Percentiles rank a stretch among this genome's conserved stretches.
These are phyloP conservation scores for Sceliomorpha sp. DNA, from an alignment of 2,888 invertebrate genomes.

Conservation along the genomic window DNA sequence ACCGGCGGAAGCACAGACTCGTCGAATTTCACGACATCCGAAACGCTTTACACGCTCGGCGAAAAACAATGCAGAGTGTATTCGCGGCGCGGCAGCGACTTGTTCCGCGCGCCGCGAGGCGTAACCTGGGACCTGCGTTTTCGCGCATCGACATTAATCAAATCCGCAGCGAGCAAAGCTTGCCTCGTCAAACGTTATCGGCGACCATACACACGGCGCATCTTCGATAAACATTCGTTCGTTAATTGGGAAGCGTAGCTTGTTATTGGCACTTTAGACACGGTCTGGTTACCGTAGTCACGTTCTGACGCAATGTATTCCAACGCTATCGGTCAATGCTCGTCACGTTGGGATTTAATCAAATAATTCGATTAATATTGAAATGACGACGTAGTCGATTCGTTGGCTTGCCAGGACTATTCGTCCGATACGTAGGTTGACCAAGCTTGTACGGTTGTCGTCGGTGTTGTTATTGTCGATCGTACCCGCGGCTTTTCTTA, in stretches of 20 bases:
- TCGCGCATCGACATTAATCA: slow-evolving; percentile 35
- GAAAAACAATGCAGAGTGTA: too few relatives aligned
- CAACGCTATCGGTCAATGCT: slow-evolving; percentile 25
- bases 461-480: too few relatives aligned
- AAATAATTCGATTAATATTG: slow-evolving; percentile 53
- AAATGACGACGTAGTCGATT: slow-evolving; percentile 30
- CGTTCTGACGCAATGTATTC: slow-evolving; percentile 23
- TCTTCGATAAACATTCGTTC: slow-evolving; percentile 50
- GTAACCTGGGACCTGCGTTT: too few relatives aligned
- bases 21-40: too few relatives aligned
- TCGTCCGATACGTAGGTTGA: slow-evolving; percentile 20
- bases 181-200: slow-evolving; percentile 43
- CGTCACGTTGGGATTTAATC: slow-evolving; percentile 40
- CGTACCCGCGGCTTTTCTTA: too few relatives aligned
- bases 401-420: slow-evolving; percentile 25
- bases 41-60: too few relatives aligned
- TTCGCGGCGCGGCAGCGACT: too few relatives aligned
- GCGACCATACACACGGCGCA: slow-evolving; percentile 35
- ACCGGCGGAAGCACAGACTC: too few relatives aligned
- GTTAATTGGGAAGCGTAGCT: slow-evolving; percentile 49
- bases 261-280: slow-evolving; percentile 49
- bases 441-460: slow-evolving; percentile 36
- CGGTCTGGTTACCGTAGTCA: slow-evolving; percentile 39
- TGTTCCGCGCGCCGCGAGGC: too few relatives aligned
- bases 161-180: slow-evolving; percentile 29